phyloP scores from a whole-genome alignment of 1,140 invertebrate species.

The Chironomus striatipennis region DNA sequence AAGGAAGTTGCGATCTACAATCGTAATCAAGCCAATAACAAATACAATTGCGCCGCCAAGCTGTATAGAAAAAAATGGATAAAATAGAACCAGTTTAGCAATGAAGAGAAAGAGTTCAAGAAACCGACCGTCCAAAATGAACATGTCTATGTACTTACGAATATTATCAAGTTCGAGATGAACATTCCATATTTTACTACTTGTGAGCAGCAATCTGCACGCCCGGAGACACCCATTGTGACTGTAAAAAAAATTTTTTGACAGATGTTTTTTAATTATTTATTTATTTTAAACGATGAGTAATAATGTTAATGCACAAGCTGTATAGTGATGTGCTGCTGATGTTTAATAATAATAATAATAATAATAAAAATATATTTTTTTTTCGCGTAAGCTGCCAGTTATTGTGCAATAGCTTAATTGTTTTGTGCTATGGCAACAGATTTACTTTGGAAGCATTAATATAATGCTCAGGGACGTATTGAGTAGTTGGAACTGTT shows the following conservation, averaged over 20 bases:
- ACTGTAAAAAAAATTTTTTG: background rate
- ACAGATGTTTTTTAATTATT: background rate
- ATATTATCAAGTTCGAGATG: constrained; percentile 73
- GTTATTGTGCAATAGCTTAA: background rate
- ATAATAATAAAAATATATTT: background rate
- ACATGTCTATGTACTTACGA: constrained; percentile 57
- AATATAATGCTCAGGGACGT: constrained; percentile 6
- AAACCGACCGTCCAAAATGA: constrained; percentile 23
- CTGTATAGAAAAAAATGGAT: constrained; percentile 43
- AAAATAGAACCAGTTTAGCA: constrained; percentile 21
- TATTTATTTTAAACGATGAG: background rate
- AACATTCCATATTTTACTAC: constrained; percentile 80
- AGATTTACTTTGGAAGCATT: constrained; percentile 7
- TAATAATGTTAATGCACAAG: background rate
- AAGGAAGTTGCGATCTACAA: constrained; percentile 72
- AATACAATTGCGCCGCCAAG: constrained; percentile 68
- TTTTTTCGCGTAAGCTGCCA: background rate
- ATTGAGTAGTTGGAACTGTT: background rate
- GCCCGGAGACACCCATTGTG: constrained; percentile 58
- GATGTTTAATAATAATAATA: background rate
- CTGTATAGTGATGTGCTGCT: background rate
- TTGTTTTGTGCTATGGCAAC: background rate
- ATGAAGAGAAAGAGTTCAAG: constrained; percentile 16
- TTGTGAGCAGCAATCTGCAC: constrained; percentile 69
- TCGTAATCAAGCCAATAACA: constrained; percentile 68